Base-by-base conservation (phyloP, 2,797 vertebrate species). In the Microtus californicus region DNA sequence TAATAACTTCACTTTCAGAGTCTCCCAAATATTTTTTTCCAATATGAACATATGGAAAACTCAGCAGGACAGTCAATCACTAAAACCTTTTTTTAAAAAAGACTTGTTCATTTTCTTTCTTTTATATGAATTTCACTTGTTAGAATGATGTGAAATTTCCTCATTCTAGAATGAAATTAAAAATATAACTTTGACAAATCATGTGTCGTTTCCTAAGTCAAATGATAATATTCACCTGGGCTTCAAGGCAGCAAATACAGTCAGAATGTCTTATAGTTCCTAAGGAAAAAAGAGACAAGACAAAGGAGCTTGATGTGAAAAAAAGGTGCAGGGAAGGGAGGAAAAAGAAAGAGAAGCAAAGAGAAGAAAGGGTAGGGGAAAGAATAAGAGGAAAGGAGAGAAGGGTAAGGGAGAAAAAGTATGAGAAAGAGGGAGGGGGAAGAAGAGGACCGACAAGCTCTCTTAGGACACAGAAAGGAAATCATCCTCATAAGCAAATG, bases 141-240 rank as follows among this genome's bases (percentile, higher is more conserved):
- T 90, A 86, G 9, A 65, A 92, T 40, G 5, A 79, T 79, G 13
- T 37, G 13, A 88, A 69, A 59, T 88, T 51, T 91, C 25, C 90
- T 73, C 14, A 79, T 29, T 54, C 21, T 54, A 54, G 31, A 83
- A 81, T 73, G 27, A 95, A 89, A 90, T 87, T 78, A 71, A 97
- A 93, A 95, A 59, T 89, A 48, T 19, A 82, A 63, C 74, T 90
- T 92, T 74, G 67, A 54, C 12, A 90, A 86, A 82, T 61, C 21
- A 27, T 45, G 34, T 48, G n/a, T 29, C 37, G 83, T 94, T 45
- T 54, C 3, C n/a, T 61, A 89, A 95, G 40, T 90, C 88, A 86
- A 96, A 51, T n/a, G 86, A 74, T 6, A 59, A 12, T 40, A 80
- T 94, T 89, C 79, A 56, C 12, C 54, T 67, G 29, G 81, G 23